These are phyloP conservation scores for Cirrhinus molitorella DNA, from an alignment of 2,797 vertebrate genomes.

Conservation along the genomic window DNA sequence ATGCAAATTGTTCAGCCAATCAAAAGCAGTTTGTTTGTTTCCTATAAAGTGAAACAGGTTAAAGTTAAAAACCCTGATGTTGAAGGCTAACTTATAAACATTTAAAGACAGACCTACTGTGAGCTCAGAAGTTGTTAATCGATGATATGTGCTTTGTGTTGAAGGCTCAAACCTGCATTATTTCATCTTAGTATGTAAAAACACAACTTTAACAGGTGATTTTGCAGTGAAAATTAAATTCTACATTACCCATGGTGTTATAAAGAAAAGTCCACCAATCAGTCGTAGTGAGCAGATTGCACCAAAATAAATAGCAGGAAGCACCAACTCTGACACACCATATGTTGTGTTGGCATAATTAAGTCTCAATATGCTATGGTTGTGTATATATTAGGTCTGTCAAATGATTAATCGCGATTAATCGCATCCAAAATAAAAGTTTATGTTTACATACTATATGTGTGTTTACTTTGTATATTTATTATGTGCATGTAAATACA, in stretches of 20 bases:
- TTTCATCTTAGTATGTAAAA: too few relatives aligned
- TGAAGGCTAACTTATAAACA: background rate
- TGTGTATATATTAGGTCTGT: too few relatives aligned
- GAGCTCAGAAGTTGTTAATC: background rate
- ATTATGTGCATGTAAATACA: too few relatives aligned
- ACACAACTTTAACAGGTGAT: background rate
- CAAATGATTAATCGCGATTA: too few relatives aligned
- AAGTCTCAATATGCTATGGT: too few relatives aligned
- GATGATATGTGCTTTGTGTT: background rate
- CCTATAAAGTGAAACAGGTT: background rate
- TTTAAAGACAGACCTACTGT: background rate
- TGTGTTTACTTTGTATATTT: too few relatives aligned
- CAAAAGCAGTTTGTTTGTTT: background rate
- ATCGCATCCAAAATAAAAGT: too few relatives aligned
- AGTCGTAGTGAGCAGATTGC: background rate
- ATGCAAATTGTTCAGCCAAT: constrained; percentile 49
- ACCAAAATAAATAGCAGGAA: background rate
- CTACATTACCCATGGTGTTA: too few relatives aligned
- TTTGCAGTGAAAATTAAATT: too few relatives aligned
- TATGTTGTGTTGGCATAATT: too few relatives aligned
- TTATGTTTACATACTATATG: too few relatives aligned
- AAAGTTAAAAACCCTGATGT: background rate
- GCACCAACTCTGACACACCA: background rate
- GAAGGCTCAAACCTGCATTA: background rate
- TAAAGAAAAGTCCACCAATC: background rate